These are phyloP conservation scores for Chromoteleia sp. DNA, from an alignment of 2,888 invertebrate species.

Conservation along the genomic window DNA sequence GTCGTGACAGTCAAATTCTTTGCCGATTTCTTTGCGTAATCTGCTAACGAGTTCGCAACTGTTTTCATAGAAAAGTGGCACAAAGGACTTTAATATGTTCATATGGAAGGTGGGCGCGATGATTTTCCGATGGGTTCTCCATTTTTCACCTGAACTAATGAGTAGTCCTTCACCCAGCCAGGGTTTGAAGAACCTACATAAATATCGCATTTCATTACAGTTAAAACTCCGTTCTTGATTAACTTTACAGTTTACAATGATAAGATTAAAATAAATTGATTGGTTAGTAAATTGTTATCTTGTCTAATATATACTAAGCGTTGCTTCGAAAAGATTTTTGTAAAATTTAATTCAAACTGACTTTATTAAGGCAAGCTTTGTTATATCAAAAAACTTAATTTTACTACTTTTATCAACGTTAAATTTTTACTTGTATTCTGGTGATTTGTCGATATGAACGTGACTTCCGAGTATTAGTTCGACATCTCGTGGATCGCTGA, in stretches of 20 bases:
- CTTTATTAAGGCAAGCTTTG: neutral
- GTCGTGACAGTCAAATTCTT: constrained; percentile 85
- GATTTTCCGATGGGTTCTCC: constrained; percentile 85
- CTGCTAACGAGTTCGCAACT: constrained; percentile 83
- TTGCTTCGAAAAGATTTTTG: no score
- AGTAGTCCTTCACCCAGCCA: constrained; percentile 84
- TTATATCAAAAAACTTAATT: neutral
- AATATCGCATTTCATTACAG: neutral
- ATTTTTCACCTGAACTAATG: constrained; percentile 85
- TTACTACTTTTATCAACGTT: neutral
- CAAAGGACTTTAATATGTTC: constrained; percentile 85
- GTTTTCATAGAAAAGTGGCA: constrained; percentile 86
- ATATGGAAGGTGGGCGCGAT: constrained; percentile 86
- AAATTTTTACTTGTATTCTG: constrained; percentile 79
- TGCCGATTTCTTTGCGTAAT: constrained; percentile 83
- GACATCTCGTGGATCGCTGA: constrained; percentile 80
- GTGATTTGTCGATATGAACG: constrained; percentile 82
- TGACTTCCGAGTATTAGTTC: constrained; percentile 82
- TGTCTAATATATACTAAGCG: no score
- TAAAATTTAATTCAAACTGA: no score
- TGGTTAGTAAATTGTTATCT: no score
- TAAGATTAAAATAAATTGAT: no score
- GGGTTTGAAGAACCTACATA: constrained; percentile 80
- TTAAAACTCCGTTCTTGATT: no score
- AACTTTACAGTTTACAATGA: no score